Conservation (phyloP, 2,888 invertebrate genomes). For the Agrilus cyanescens region DNA sequence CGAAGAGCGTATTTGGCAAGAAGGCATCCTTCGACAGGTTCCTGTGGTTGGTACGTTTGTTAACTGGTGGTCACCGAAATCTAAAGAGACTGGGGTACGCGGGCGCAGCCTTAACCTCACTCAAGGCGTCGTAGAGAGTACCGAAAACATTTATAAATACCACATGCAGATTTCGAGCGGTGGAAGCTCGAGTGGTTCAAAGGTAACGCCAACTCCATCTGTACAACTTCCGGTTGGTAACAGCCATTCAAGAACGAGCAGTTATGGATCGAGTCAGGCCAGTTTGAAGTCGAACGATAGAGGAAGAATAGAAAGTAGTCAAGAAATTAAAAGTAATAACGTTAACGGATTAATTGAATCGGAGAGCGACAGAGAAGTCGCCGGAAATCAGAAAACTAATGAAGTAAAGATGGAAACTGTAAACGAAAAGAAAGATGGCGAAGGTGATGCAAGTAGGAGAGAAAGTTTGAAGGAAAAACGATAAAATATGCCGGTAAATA, state of each 20-base stretch:
- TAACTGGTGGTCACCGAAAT: slow-evolving; percentile 88
- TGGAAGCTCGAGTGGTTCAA: slow-evolving; percentile 43
- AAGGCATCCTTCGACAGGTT: slow-evolving; percentile 86
- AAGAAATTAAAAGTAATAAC: too few relatives aligned
- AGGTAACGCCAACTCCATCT: slow-evolving; percentile 55
- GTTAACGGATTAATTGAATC: not conserved
- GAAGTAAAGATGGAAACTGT: too few relatives aligned
- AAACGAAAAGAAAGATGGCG: too few relatives aligned
- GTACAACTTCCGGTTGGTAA: slow-evolving; percentile 54
- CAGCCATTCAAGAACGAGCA: slow-evolving; percentile 52
- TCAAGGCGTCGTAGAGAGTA: slow-evolving; percentile 69
- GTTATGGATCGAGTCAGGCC: slow-evolving; percentile 35
- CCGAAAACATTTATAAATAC: slow-evolving; percentile 67
- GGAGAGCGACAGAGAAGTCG: not conserved
- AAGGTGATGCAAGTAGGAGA: too few relatives aligned
- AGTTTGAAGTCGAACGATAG: too few relatives aligned
- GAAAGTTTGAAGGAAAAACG: too few relatives aligned
- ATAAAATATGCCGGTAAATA: too few relatives aligned
- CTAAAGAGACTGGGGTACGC: slow-evolving; percentile 62
- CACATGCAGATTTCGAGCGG: slow-evolving; percentile 69
- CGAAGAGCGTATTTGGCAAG: slow-evolving; percentile 83
- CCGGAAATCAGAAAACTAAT: not conserved
- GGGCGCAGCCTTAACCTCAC: slow-evolving; percentile 73
- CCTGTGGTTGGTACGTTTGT: slow-evolving; percentile 89
- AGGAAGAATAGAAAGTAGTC: too few relatives aligned